Evolutionary conservation across 2,888 invertebrate species (phyloP).

Genomic region (Piscicola geometra): DNA sequence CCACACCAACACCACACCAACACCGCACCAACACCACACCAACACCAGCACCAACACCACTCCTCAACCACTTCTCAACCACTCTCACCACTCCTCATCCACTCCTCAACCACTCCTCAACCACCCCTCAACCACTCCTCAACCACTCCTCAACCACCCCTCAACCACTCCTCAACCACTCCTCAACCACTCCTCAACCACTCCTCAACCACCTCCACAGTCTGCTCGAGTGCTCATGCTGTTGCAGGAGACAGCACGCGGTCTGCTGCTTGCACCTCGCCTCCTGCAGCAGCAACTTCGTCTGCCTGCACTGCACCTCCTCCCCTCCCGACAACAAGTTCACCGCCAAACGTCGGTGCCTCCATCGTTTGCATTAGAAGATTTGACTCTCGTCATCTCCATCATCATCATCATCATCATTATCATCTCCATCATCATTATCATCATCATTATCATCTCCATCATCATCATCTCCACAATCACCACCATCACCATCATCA

Average conservation of each 20-base stretch:
- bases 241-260: constrained; percentile 93
- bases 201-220: constrained; percentile 41
- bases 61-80: too few species aligned
- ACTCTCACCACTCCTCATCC: too few species aligned
- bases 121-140: too few species aligned
- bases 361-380: background rate
- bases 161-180: too few species aligned
- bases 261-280: constrained; percentile 89
- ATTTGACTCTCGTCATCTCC: background rate
- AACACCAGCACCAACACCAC: too few species aligned
- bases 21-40: too few species aligned
- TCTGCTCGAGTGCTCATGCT: constrained; percentile 89
- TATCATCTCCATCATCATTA: constrained; percentile 18
- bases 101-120: too few species aligned
- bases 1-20: too few species aligned
- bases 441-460: constrained; percentile 6
- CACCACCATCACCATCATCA: constrained; percentile 10
- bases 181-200: too few species aligned
- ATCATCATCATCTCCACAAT: constrained; percentile 18
- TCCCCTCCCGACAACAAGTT: constrained; percentile 87
- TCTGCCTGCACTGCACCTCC: constrained; percentile 90
- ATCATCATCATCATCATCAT: constrained; percentile 22
- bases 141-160: too few species aligned
- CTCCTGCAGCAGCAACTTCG: constrained; percentile 58
- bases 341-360: constrained; percentile 73